Base-by-base conservation (phyloP, 2,113 vertebrate genomes). In the Chamaea fasciata region DNA sequence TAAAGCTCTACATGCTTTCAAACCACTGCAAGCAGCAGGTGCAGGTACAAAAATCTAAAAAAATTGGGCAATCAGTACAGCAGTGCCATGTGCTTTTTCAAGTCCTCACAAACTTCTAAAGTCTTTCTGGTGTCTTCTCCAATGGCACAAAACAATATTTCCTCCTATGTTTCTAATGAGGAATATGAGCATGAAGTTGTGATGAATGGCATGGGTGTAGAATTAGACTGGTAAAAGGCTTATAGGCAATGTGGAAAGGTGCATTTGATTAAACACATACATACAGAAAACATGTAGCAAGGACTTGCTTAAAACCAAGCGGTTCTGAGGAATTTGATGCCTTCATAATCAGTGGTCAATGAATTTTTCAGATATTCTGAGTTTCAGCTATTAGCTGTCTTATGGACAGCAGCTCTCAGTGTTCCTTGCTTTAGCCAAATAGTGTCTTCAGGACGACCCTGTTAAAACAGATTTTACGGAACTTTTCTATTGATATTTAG, bases 1-100 rank as follows among this genome's bases (percentile, higher is more conserved):
- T 26, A 85, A 96, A 94, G 42, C 28, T 81, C 55, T 50, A n/a
- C 28, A 20, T 33, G 33, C 13, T 83, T 88, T 90, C 35, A 91
- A 90, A 88, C 31, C 16, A 44, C 10, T 86, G 53, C 67, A 81
- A 95, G 71, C 56, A 91, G 75, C 27, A 50, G 28, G 52, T 57
- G 55, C 10, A 57, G 24, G 13, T 65, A 79, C 19, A 57, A 65
- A 27, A 67, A 73, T 39, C 9, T 76, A 65, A 57, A 87, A 74
- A 74, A 35, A 37, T 4, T 67, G 30, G 31, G 33, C 56, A 49
- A 44, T 55, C 27, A n/a, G 59, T n/a, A 53, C 9, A 63, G 44
- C 60, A 92, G 44, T 15, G 22, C 18, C 67, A 46, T 13, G 30
- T 31, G 75, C 12, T 49, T 87, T 27, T 53, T 16, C 23, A 60